Base-by-base conservation (phyloP, 1,140 invertebrate genomes). In the Popillia japonica region DNA sequence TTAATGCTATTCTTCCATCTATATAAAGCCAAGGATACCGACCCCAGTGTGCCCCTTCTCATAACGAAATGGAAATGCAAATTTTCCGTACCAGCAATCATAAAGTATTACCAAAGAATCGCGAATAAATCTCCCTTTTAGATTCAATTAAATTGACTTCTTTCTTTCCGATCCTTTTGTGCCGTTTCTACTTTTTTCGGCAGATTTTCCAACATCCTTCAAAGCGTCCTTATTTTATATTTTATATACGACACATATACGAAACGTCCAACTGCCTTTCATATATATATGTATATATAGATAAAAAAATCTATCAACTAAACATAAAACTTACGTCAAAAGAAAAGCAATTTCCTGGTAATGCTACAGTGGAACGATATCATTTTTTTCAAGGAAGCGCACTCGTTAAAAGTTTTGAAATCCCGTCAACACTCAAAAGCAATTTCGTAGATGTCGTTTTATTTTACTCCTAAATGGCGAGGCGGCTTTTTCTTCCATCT, bases 81-180 rank as follows among this genome's bases (percentile, higher is more conserved):
- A 83, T 83, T 80, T 83, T 83, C 79, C 82, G 42, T 73, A 78
- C 81, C 81, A 82, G 82, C 81, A 82, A 81, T 83, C 82, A 82
- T 81, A 82, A 81, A 83, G 82, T 83, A 83, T 83, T 83, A 83
- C 77, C 75, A 81, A 81, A 79, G 81, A 82, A 80, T 81, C 81
- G 78, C 77, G 79, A 82, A 82, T 82, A 82, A 83, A 83, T 82
- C 82, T 78, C 80, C 64, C 77, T 79, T 79, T 75, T 79, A 80
- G 78, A 83, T 83, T 81, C 82, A 83, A 83, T 83, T 83, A 83
- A 83, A 83, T 81, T 81, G 81, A 34, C 61, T 68, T 68, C 61
- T 68, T 68, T 68, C 61, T 22, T 68, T 68, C 14, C 61, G 20
- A 80, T 74, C 34, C 10, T 44, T 44, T 20, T 41, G 72, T 41